Base-by-base conservation (phyloP, 2,113 vertebrate species). In the Hymenochirus boettgeri region DNA sequence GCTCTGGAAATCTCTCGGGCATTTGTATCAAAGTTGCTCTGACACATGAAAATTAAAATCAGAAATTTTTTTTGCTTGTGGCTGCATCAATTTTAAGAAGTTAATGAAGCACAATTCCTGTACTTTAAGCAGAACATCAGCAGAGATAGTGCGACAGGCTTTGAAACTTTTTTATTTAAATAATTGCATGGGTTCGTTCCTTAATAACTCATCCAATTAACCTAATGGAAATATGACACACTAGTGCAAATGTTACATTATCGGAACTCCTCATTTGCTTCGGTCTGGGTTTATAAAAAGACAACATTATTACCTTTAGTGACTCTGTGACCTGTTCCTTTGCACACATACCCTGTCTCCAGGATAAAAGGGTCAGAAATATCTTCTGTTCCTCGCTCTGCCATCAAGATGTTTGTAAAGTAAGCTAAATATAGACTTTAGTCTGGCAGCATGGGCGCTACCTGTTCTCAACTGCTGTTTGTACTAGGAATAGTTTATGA, bases 21-120 rank as follows among this genome's bases (percentile, higher is more conserved):
- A 59, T 39, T 31, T 50, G 56, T 67, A 59, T 67, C 64, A 67
- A 59, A 52, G 64, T 52, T 29, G 57, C 31, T 67, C 64, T 59
- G 55, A 67, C 64, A 67, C 24, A 45, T 59, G 31, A 21, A 59
- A 67, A 67, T 67, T 67, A 67, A 67, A 67, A 67, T 15, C 39
- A 59, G 47, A 25, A 57, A 50, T 50, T 50, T 45, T 50, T 58
- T 67, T 50, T 67, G 64, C 64, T 67, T 67, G 64, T 56, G 24
- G 56, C 64, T 59, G 64, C 64, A 67, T 59, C 47, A 42, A 51
- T 52, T 67, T 31, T 67, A 59, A 45, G n/a, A 29, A 21, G 10
- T 53, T 67, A 67, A 67, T 67, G 64, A 67, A 67, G 55, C 64
- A 21, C n/a, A 17, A 29, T 52, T 67, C 22, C 46, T 21, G 46